phyloP scores from a whole-genome alignment of 2,797 vertebrate species.

The Loris lydekkerianus region DNA sequence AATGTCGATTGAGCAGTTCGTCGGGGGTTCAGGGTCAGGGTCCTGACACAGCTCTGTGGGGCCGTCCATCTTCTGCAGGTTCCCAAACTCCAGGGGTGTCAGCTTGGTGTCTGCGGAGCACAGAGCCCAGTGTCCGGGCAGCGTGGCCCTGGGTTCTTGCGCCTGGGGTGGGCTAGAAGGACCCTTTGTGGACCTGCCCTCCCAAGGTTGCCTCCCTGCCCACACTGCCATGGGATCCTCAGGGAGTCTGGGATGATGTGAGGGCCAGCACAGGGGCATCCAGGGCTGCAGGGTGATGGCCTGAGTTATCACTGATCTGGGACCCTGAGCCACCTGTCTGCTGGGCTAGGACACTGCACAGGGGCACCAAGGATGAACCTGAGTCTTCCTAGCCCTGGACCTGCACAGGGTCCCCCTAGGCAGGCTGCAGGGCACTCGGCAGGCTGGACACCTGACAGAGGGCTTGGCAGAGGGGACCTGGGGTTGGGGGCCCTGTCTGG shows the following conservation, averaged over 20 bases:
- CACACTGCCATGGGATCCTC: fast-evolving
- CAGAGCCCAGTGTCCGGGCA: background rate
- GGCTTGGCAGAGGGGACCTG: background rate
- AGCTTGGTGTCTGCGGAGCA: constrained; percentile 87
- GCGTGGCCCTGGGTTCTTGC: fast-evolving
- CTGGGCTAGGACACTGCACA: fast-evolving
- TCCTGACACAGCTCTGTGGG: constrained; percentile 93
- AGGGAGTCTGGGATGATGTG: fast-evolving
- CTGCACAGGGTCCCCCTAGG: fast-evolving
- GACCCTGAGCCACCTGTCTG: fast-evolving
- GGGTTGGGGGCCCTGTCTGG: fast-evolving
- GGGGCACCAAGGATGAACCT: background rate
- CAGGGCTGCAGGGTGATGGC: fast-evolving
- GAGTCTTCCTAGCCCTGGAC: fast-evolving
- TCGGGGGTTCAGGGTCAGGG: constrained; percentile 41
- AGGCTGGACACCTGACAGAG: background rate
- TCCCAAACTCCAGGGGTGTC: constrained; percentile 89
- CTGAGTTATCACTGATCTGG: background rate
- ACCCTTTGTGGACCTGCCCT: background rate
- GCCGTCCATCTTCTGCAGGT: constrained; percentile 92
- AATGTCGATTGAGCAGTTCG: constrained; percentile 85
- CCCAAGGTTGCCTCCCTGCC: fast-evolving
- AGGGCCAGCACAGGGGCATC: background rate
- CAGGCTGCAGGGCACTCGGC: fast-evolving
- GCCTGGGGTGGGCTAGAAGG: background rate